Conservation (phyloP, 2,797 vertebrate genomes). For the Spheniscus humboldti region DNA sequence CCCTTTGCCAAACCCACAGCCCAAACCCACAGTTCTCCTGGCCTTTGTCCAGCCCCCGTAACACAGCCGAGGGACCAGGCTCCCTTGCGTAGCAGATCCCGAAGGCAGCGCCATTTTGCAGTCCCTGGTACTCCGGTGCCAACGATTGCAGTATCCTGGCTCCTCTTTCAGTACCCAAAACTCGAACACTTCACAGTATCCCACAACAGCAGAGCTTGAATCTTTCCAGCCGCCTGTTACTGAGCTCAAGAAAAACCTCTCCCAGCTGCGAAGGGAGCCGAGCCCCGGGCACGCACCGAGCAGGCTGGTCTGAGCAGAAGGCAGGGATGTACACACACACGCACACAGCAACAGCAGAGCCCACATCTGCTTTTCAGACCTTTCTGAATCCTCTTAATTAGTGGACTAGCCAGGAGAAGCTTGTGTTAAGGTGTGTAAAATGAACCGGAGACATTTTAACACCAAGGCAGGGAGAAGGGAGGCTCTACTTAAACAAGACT, state of each 20-base stretch:
- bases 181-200: background rate
- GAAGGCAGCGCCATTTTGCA: rapidly evolving
- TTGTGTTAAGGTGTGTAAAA: background rate
- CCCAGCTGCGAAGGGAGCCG: rapidly evolving
- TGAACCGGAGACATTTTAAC: background rate
- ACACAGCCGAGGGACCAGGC: rapidly evolving
- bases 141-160: rapidly evolving
- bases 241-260: background rate
- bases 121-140: background rate
- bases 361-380: background rate
- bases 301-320: rapidly evolving
- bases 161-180: background rate
- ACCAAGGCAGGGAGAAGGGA: background rate
- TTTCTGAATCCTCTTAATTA: background rate
- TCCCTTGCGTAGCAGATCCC: background rate
- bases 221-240: background rate
- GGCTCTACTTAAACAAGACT: rapidly evolving
- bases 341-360: background rate
- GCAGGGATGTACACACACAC: rapidly evolving
- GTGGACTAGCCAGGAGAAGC: background rate
- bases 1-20: background rate
- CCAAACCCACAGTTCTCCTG: background rate
- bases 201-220: background rate
- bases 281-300: background rate
- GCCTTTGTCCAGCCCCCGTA: background rate